phyloP scores from a whole-genome alignment of 2,888 invertebrate genomes.

The Melitaea athalia region DNA sequence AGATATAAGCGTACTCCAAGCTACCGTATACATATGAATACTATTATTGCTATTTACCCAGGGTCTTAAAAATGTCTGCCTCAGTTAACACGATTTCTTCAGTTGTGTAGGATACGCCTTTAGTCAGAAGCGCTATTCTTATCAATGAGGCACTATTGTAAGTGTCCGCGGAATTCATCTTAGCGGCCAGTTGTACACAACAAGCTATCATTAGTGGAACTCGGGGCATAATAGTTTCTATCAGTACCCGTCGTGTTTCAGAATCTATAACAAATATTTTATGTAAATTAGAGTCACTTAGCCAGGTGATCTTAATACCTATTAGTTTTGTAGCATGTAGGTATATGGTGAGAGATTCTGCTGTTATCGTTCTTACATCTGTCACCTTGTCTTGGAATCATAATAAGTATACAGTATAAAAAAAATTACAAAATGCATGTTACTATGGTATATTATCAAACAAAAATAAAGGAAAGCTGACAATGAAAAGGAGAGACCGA shows the following conservation, averaged over 20 bases:
- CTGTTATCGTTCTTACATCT: too few relatives aligned
- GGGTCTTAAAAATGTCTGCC: conserved; percentile 41
- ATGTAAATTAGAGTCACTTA: background rate
- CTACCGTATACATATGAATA: too few relatives aligned
- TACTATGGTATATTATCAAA: too few relatives aligned
- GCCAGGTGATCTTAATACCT: background rate
- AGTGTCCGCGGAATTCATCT: conserved; percentile 50
- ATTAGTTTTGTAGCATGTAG: background rate
- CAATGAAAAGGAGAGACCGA: too few relatives aligned
- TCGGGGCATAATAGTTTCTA: conserved; percentile 14
- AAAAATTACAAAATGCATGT: too few relatives aligned
- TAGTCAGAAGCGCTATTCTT: conserved; percentile 42
- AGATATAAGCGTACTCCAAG: too few relatives aligned
- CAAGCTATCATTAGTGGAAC: conserved; percentile 51
- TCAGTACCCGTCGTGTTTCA: background rate
- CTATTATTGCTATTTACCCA: conserved; percentile 45
- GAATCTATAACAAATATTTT: conserved; percentile 3
- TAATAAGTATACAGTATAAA: too few relatives aligned
- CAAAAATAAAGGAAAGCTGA: too few relatives aligned
- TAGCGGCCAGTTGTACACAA: conserved; percentile 55
- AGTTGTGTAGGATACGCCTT: conserved; percentile 41
- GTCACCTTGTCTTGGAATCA: too few relatives aligned
- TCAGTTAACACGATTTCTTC: conserved; percentile 43
- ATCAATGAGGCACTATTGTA: conserved; percentile 43
- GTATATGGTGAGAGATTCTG: too few relatives aligned